Conservation (phyloP, 1,140 invertebrate species). For the Choristoneura fumiferana region DNA sequence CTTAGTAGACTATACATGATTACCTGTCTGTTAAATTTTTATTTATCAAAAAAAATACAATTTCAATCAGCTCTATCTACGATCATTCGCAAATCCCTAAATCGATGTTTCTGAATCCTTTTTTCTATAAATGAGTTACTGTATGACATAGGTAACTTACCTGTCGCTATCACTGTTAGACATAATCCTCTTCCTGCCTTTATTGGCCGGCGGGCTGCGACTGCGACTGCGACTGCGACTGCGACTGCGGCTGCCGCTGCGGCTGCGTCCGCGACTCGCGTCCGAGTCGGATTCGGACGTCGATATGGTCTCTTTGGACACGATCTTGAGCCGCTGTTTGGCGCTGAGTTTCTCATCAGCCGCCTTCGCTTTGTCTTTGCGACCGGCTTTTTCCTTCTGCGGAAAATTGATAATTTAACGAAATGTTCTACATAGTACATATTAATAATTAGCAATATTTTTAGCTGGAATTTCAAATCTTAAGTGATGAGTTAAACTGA, state of each 20-base stretch:
- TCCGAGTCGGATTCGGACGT: conserved; percentile 96
- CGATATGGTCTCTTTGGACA: conserved; percentile 97
- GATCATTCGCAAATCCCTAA: too few relatives aligned
- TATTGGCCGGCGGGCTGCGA: conserved; percentile 47
- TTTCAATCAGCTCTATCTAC: too few relatives aligned
- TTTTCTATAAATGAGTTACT: too few relatives aligned
- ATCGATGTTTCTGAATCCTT: too few relatives aligned
- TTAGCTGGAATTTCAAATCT: too few relatives aligned
- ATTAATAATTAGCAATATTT: too few relatives aligned
- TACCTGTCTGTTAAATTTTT: too few relatives aligned
- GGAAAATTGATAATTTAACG: conserved; percentile 25
- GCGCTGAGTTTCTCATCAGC: conserved; percentile 84
- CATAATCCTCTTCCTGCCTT: conserved; percentile 68
- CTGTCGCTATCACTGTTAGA: conserved; percentile 71
- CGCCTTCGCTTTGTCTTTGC: conserved; percentile 65
- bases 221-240: conserved; percentile 53
- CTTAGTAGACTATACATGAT: too few relatives aligned
- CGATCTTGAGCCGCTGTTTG: conserved; percentile 92
- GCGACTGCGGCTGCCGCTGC: conserved; percentile 41
- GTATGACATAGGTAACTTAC: too few relatives aligned
- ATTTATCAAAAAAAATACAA: too few relatives aligned
- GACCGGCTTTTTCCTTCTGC: conserved; percentile 66
- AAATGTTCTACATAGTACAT: too few relatives aligned
- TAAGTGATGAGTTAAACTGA: too few relatives aligned
- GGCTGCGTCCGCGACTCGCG: conserved; percentile 37